Conservation (phyloP, 2,113 vertebrate genomes). For the Grus americana region DNA sequence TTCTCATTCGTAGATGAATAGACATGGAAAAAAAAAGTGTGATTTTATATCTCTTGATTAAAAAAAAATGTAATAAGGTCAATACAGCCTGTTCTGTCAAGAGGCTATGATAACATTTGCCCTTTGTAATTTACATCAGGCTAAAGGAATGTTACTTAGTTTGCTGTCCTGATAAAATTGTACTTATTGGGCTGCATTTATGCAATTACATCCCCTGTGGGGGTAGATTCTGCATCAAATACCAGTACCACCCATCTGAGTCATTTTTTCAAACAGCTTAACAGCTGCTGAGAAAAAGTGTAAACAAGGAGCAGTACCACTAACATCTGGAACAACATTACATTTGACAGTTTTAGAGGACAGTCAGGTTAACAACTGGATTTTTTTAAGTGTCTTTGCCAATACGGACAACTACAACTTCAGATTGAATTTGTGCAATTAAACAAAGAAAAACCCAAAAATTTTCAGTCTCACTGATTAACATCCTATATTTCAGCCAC, state of each 20-base stretch:
- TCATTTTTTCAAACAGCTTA: slow-evolving; percentile 73
- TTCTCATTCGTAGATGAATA: not conserved
- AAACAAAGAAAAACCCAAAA: not conserved
- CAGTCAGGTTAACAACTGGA: not conserved
- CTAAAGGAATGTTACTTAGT: slow-evolving; percentile 27
- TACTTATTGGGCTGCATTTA: slow-evolving; percentile 37
- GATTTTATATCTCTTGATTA: not conserved
- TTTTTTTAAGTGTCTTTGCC: not conserved
- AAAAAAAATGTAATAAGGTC: not conserved
- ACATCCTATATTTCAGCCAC: not conserved
- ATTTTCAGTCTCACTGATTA: not conserved
- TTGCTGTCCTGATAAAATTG: slow-evolving; percentile 47
- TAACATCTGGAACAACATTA: slow-evolving; percentile 42
- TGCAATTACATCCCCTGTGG: slow-evolving; percentile 47
- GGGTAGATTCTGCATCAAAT: slow-evolving; percentile 57
- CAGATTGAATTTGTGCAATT: not conserved
- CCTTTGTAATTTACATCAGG: slow-evolving; percentile 20
- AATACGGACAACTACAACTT: not conserved
- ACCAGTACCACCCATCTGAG: slow-evolving; percentile 77
- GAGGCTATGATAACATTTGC: not conserved
- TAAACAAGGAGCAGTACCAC: slow-evolving; percentile 52
- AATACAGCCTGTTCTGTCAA: slow-evolving; percentile 18
- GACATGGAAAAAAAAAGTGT: not conserved
- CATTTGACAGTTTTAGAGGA: not conserved
- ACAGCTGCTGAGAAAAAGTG: slow-evolving; percentile 66